phyloP scores from a whole-genome alignment of 2,113 vertebrate genomes.

The Phalacrocorax pelagicus region DNA sequence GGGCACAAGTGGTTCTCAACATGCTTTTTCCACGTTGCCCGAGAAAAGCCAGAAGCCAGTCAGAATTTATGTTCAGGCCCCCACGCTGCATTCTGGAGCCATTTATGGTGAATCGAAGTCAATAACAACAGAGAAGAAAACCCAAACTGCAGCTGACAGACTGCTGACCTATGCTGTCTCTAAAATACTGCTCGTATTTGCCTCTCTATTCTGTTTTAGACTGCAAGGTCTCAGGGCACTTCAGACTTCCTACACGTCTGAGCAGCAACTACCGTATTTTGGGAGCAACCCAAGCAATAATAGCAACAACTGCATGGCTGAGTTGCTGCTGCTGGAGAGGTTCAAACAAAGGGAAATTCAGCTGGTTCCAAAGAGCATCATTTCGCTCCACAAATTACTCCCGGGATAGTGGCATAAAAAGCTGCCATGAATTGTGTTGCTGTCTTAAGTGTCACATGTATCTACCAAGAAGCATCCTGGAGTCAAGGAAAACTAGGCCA shows the following conservation, averaged over 20 bases:
- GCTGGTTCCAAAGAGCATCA: neutral
- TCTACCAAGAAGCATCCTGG: neutral
- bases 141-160: neutral
- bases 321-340: neutral
- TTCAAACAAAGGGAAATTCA: constrained; percentile 25
- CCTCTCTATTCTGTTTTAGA: neutral
- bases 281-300: constrained; percentile 2
- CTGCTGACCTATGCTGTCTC: neutral
- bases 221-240: neutral
- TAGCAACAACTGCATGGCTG: neutral
- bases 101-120: neutral
- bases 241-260: neutral
- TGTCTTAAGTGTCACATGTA: neutral
- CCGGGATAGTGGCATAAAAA: neutral
- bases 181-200: neutral
- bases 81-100: fast-evolving
- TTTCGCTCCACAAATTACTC: neutral
- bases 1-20: neutral
- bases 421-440: neutral
- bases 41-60: neutral
- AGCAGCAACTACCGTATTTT: neutral
- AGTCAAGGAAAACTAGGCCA: constrained; percentile 3
- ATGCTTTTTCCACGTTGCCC: neutral
- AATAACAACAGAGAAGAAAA: neutral
- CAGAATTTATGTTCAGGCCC: neutral